Base-by-base conservation (phyloP, 2,888 invertebrate genomes). In the Cylindroiulus punctatus region DNA sequence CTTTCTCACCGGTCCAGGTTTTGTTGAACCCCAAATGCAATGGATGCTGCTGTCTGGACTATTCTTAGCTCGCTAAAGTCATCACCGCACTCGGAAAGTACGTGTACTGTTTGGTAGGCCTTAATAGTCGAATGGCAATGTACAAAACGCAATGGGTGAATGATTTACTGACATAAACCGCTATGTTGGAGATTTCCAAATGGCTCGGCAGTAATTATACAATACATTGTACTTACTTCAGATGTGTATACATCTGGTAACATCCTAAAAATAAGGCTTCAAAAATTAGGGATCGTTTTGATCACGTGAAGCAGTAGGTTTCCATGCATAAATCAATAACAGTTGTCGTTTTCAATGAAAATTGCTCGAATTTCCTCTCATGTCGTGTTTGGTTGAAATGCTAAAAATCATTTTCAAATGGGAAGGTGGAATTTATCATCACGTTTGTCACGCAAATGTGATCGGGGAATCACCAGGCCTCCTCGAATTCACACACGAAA, bases 11-110 rank as follows among this genome's bases (percentile, higher is more conserved):
- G 44, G 83, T 5, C 83, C 83, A 83, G 40, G 83, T 83, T 83
- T 83, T 83, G 44, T 83, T 83, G 83, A 83, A 83, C 83, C 83
- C 83, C 44, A 19, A 30, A 76, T 76, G 76, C 76, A 76, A 22
- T 76, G 76, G 76, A 83, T 83, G 83, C 44, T 83, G 36, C 44
- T 83, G 83, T 83, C 83, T 83, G 83, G 83, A 83, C 83, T 83
- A 83, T 83, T 83, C 83, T 83, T 83, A 83, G 83, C 17, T 42
- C 32, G n/a, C 17, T 42, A 36, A 83, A 83, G 83, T 83, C 83
- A 83, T 83, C 83, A 83, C 40, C 83, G 40, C 76, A 76, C 76
- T 76, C 76, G 4, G 22, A 76, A 76, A 76, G 26, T 76, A 76
- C 76, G 76, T 76, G 76, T 76, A 76, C 76, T 26, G 12, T 76